Evolutionary conservation across 2,888 invertebrate genomes (phyloP).

Genomic region (Apamea monoglypha): DNA sequence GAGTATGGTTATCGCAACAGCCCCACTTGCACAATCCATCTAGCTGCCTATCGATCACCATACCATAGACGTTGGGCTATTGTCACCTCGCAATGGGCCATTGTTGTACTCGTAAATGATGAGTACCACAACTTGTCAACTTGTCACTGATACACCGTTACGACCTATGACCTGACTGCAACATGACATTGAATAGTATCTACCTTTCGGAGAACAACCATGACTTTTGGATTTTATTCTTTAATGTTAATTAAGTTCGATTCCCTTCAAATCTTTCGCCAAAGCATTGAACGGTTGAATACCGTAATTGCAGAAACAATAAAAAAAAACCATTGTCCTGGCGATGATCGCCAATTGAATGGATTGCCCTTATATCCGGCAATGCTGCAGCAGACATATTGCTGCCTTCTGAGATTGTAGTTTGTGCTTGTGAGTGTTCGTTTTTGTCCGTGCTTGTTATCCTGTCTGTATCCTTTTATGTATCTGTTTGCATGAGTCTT

Average conservation of each 20-base stretch:
- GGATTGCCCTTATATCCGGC: too few species aligned
- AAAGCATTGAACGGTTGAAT: too few species aligned
- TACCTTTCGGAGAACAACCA: conserved; percentile 17
- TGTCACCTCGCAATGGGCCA: conserved; percentile 47
- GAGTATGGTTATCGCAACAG: neutral
- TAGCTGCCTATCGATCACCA: conserved; percentile 17
- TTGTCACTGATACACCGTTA: conserved; percentile 51
- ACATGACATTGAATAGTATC: conserved; percentile 29
- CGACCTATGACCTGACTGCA: conserved; percentile 38
- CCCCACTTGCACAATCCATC: conserved; percentile 23
- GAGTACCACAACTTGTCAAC: conserved; percentile 44
- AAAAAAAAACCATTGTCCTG: too few species aligned
- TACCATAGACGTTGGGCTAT: conserved; percentile 30
- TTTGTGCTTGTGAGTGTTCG: too few species aligned
- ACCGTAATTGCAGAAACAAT: too few species aligned
- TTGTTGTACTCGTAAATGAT: conserved; percentile 43
- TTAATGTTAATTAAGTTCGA: neutral
- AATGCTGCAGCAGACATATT: too few species aligned
- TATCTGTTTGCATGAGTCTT: too few species aligned
- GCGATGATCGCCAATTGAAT: too few species aligned
- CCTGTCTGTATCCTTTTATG: too few species aligned
- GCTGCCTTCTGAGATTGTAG: too few species aligned
- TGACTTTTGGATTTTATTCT: conserved; percentile 28
- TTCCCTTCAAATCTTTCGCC: neutral
- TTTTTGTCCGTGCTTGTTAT: too few species aligned